Conservation (phyloP, 2,888 invertebrate species). For the Acleris sparsana region DNA sequence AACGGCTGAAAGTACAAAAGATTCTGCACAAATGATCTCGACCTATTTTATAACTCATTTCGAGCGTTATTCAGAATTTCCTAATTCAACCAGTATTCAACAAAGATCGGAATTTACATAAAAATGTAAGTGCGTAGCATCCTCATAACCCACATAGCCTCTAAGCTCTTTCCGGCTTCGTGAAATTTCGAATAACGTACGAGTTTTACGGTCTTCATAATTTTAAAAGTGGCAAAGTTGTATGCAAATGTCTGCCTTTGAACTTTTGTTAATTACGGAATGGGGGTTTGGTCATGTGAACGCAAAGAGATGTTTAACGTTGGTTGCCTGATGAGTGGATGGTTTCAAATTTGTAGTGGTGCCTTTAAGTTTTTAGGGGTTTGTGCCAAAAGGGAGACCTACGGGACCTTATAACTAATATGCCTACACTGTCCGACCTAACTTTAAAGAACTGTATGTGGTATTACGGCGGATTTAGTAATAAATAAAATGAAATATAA, state of each 20-base stretch:
- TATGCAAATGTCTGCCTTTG: slow-evolving; percentile 23
- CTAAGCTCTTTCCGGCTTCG: slow-evolving; percentile 18
- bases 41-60: slow-evolving; percentile 19
- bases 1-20: slow-evolving; percentile 6
- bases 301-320: no score
- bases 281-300: not conserved
- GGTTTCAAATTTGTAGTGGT: no score
- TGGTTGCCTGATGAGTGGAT: no score
- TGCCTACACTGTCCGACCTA: no score
- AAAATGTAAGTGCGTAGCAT: slow-evolving; percentile 16
- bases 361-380: no score
- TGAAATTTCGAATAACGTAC: slow-evolving; percentile 12
- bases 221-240: slow-evolving; percentile 28
- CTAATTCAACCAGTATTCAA: slow-evolving; percentile 10
- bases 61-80: slow-evolving; percentile 14
- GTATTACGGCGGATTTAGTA: no score
- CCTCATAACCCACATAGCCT: slow-evolving; percentile 24
- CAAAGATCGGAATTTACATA: slow-evolving; percentile 21
- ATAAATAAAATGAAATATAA: no score
- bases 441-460: no score
- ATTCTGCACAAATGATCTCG: slow-evolving; percentile 9
- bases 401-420: no score
- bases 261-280: slow-evolving; percentile 4
- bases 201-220: slow-evolving; percentile 28
- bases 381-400: no score